Evolutionary conservation across 2,113 vertebrate genomes (phyloP).

Genomic region (Gadus chalcogrammus): DNA sequence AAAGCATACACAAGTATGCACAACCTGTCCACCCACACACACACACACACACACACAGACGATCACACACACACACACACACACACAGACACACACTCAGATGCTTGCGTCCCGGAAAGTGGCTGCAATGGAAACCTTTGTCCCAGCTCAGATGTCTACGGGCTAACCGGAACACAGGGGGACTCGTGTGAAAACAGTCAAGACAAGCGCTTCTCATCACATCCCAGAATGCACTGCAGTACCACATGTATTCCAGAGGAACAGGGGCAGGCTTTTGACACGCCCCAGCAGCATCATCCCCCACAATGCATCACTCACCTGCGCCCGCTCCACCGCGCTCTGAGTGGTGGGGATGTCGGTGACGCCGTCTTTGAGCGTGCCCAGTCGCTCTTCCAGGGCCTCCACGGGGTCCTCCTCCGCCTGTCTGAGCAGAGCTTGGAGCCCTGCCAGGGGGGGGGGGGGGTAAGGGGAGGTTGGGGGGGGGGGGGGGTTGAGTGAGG

Average conservation of each 20-base stretch:
- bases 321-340: slow-evolving; percentile 72
- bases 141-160: too few species aligned
- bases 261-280: too few species aligned
- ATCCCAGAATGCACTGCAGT: too few species aligned
- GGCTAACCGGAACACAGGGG: too few species aligned
- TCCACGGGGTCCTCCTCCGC: slow-evolving; percentile 60
- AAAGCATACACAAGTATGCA: too few species aligned
- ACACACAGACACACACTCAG: background rate
- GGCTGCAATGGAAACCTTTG: too few species aligned
- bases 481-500: background rate
- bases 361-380: slow-evolving; percentile 53
- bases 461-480: background rate
- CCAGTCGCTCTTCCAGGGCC: slow-evolving; percentile 69
- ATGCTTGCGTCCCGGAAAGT: too few species aligned
- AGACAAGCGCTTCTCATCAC: too few species aligned
- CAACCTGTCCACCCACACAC: too few species aligned
- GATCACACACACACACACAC: background rate
- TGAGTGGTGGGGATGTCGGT: slow-evolving; percentile 71
- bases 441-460: slow-evolving; percentile 66
- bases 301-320: slow-evolving; percentile 41
- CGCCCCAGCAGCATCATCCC: background rate
- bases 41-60: too few species aligned
- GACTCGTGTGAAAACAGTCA: too few species aligned
- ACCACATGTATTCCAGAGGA: too few species aligned
- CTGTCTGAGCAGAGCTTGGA: slow-evolving; percentile 19